Base-by-base conservation (phyloP, 2,113 vertebrate species). In the Siniperca chuatsi region DNA sequence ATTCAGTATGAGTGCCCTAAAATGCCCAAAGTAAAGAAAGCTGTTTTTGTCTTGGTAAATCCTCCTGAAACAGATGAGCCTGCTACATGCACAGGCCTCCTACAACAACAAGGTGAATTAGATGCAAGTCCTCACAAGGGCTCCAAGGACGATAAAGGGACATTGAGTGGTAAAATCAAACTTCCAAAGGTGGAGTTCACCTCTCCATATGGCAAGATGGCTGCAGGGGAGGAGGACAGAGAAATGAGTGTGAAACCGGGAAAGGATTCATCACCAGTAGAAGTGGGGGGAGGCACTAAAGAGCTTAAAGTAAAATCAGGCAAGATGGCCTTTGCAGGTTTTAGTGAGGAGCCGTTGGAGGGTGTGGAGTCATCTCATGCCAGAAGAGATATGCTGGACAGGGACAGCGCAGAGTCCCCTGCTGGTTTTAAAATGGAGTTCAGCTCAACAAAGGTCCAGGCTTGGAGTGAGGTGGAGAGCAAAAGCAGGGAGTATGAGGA, bases 141-240 rank as follows among this genome's bases (percentile, higher is more conserved):
- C 64, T 85, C 87, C 35, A 93, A 89, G 66, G 93, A 92, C 9
- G 79, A 91, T 62, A 93, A 90, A 85, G 71, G 72, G n/a, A 91
- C 83, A 76, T 86, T 96, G 40, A 66, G 89, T 52, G 93, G 95
- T 64, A 95, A 96, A 54, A 89, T 96, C 4, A 96, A 95, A 48
- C 87, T 97, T 64, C 97, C 97, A 66, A 96, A 96, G 2, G 89
- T 97, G 12, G 95, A 95, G 79, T 94, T 98, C 65, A 92, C 95
- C 0, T 93, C 96, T 69, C 95, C 95, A 15, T 96, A 96, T 44
- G 82, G 87, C 33, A 96, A 95, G 81, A 82, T 60, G 72, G 42
- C 66, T 1, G 55, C 79, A 33, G 75, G 72, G 40, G 92, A 87
- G 60, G 79, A 81, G 3, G 89, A 93, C 58, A 23, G 84, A 4